These are phyloP conservation scores for Rhogogaster chlorosoma DNA, from an alignment of 2,888 invertebrate genomes.

Conservation along the genomic window DNA sequence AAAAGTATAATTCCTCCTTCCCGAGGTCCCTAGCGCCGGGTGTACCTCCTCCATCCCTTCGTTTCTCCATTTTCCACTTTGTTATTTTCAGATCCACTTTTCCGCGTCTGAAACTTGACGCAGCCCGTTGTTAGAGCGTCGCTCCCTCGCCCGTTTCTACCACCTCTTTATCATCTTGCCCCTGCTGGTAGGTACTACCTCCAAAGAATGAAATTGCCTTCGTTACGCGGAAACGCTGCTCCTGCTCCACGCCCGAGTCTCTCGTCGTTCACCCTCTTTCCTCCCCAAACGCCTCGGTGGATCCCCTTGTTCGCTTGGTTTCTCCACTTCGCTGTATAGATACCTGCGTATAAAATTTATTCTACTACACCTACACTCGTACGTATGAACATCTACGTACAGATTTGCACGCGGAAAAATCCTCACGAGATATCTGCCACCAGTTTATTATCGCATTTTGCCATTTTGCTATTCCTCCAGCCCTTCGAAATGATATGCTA, in stretches of 20 bases:
- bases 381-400: not conserved
- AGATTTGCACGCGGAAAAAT: not conserved
- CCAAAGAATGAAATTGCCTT: conserved; percentile 77
- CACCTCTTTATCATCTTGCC: conserved; percentile 61
- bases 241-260: conserved; percentile 64
- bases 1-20: not conserved
- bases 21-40: not conserved
- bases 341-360: not conserved
- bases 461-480: conserved; percentile 28
- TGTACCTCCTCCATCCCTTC: conserved; percentile 49
- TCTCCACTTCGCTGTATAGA: not conserved
- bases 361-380: not conserved
- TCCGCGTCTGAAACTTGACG: conserved; percentile 71
- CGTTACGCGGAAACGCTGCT: conserved; percentile 75
- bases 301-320: conserved; percentile 18
- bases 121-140: conserved; percentile 55
- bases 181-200: conserved; percentile 13
- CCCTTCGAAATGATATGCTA: not conserved
- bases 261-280: conserved; percentile 55
- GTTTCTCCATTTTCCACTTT: conserved; percentile 64
- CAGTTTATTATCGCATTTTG: conserved; percentile 36
- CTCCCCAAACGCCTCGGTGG: conserved; percentile 58
- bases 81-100: conserved; percentile 71
- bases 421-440: not conserved
- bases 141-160: conserved; percentile 36